A percentile compares a stretch with the other conserved stretches of the same genome.
Conservation (phyloP, 2,888 invertebrate species). For the Erynnis tages region DNA sequence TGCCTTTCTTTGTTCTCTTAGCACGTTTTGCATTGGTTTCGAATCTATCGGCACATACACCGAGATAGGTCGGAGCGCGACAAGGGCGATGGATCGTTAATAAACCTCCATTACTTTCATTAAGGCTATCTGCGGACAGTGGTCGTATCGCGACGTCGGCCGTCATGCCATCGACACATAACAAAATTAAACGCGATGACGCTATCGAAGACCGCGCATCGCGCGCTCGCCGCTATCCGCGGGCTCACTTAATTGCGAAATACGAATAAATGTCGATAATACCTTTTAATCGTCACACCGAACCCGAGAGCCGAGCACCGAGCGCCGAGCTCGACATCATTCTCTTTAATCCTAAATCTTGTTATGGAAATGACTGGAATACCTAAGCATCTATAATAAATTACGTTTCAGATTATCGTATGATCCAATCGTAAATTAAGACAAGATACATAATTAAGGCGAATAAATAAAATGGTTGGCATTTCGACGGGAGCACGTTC, state of each 20-base stretch:
- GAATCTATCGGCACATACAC: conserved; percentile 68
- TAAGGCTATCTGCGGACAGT: conserved; percentile 76
- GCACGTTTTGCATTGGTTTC: conserved; percentile 68
- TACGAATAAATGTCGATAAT: conserved; percentile 75
- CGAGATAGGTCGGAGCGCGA: conserved; percentile 56
- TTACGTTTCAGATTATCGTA: conserved; percentile 79
- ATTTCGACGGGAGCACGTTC: conserved; percentile 81
- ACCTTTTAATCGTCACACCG: conserved; percentile 65
- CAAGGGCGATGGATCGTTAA: conserved; percentile 71
- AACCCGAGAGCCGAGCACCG: conserved; percentile 48
- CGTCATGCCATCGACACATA: conserved; percentile 74
- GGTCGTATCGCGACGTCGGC: conserved; percentile 74
- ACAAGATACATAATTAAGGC: conserved; percentile 82
- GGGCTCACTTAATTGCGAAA: conserved; percentile 73
- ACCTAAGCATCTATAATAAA: conserved; percentile 79
- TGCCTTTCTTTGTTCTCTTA: conserved; percentile 80
- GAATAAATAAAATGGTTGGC: conserved; percentile 82
- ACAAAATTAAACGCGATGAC: conserved; percentile 77
- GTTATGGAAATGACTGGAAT: conserved; percentile 77
- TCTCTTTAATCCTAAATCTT: conserved; percentile 75
- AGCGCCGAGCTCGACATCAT: conserved; percentile 59
- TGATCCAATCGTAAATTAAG: conserved; percentile 82
- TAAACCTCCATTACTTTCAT: conserved; percentile 81
- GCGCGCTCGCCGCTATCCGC: conserved; percentile 44
- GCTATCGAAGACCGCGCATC: conserved; percentile 73